phyloP scores from a whole-genome alignment of 2,797 vertebrate species.

The Anomalospiza imberbis region DNA sequence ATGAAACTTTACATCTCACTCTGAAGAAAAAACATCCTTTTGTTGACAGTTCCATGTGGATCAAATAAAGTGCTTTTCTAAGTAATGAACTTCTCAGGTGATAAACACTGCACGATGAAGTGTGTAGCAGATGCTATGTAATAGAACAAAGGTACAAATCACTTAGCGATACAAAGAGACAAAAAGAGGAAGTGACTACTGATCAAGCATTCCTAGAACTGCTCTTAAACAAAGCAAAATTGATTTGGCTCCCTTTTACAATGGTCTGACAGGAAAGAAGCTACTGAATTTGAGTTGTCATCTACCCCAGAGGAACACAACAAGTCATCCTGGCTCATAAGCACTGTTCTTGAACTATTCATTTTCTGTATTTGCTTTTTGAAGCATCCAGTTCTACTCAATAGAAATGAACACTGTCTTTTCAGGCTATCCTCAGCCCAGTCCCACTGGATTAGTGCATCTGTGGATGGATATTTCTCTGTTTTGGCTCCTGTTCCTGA shows the following conservation, averaged over 20 bases:
- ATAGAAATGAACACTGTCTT: background rate
- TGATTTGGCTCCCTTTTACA: background rate
- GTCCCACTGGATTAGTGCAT: background rate
- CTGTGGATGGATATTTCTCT: background rate
- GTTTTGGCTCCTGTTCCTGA: background rate
- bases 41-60: background rate
- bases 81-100: background rate
- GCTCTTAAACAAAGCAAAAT: background rate
- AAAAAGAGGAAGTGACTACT: background rate
- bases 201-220: background rate
- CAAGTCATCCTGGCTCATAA: background rate
- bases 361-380: background rate
- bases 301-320: background rate
- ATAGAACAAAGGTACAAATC: background rate
- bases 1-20: background rate
- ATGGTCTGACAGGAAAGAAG: background rate
- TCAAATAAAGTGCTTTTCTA: background rate
- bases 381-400: background rate
- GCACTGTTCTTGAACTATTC: background rate
- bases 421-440: background rate
- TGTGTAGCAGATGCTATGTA: background rate
- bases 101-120: background rate
- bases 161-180: background rate
- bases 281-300: background rate
- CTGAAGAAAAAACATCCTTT: background rate